Evolutionary conservation across 2,113 vertebrate genomes (phyloP).

Genomic region (Xiphophorus hellerii): DNA sequence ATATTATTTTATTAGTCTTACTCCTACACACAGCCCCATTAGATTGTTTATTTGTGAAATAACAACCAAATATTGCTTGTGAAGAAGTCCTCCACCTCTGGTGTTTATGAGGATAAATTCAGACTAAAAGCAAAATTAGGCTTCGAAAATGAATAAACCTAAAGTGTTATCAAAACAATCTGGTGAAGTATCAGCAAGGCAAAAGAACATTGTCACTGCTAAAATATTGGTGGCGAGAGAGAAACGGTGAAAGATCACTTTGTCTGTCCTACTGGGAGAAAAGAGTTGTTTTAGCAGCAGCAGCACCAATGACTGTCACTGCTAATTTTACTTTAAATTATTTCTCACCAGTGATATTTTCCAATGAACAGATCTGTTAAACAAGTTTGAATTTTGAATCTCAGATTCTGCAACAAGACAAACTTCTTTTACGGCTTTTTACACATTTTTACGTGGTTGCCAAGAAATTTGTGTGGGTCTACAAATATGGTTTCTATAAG

Average conservation of each 20-base stretch:
- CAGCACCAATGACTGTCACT: neutral
- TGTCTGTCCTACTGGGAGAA: neutral
- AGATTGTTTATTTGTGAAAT: neutral
- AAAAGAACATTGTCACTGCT: neutral
- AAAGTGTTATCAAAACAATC: neutral
- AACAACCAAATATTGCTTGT: neutral
- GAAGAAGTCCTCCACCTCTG: neutral
- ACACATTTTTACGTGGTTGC: neutral
- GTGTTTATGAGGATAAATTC: neutral
- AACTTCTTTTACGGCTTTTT: neutral
- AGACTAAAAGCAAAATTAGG: neutral
- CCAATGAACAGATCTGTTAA: neutral
- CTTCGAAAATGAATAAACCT: neutral
- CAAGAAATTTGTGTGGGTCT: neutral
- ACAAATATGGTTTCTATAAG: neutral
- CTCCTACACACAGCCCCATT: neutral
- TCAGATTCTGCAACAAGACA: neutral
- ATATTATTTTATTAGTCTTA: constrained; percentile 6
- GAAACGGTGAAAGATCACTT: neutral
- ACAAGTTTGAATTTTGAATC: neutral
- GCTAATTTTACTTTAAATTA: neutral
- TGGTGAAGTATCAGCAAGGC: neutral
- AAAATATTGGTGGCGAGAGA: neutral
- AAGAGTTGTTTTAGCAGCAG: neutral
- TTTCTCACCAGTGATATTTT: neutral